Evolutionary conservation across 2,113 vertebrate genomes (phyloP).

Genomic region (Poicephalus meyeri): DNA sequence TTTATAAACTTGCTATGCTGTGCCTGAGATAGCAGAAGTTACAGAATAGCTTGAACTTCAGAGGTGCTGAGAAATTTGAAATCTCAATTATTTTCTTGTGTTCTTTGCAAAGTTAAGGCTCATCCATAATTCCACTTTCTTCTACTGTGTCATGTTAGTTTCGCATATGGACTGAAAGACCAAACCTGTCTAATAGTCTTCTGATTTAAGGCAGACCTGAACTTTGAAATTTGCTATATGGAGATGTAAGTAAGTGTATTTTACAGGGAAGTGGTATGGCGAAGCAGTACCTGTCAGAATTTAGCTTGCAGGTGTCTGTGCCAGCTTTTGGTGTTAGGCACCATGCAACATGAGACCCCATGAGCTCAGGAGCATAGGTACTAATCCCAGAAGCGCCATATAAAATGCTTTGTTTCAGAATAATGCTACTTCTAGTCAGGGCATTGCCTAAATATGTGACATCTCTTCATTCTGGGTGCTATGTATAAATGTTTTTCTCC

Average conservation of each 20-base stretch:
- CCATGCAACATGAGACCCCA: accelerated
- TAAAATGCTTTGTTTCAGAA: neutral
- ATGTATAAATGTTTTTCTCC: neutral
- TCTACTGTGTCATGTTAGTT: neutral
- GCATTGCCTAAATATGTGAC: neutral
- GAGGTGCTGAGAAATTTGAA: neutral
- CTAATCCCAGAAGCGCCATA: neutral
- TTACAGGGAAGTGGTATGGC: neutral
- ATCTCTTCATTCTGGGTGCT: neutral
- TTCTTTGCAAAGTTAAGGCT: neutral
- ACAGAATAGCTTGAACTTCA: neutral
- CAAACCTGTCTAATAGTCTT: neutral
- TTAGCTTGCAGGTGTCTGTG: neutral
- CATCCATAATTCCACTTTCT: neutral
- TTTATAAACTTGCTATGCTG: neutral
- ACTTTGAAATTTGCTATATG: neutral
- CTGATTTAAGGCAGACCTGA: neutral
- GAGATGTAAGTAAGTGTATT: neutral
- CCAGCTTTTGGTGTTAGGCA: accelerated
- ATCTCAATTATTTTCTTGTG: neutral
- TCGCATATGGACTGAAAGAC: neutral
- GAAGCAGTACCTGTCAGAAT: neutral
- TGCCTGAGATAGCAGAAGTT: neutral
- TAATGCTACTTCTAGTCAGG: neutral
- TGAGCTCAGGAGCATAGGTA: neutral